Conservation (phyloP, 2,888 invertebrate genomes). For the Machimus atricapillus region DNA sequence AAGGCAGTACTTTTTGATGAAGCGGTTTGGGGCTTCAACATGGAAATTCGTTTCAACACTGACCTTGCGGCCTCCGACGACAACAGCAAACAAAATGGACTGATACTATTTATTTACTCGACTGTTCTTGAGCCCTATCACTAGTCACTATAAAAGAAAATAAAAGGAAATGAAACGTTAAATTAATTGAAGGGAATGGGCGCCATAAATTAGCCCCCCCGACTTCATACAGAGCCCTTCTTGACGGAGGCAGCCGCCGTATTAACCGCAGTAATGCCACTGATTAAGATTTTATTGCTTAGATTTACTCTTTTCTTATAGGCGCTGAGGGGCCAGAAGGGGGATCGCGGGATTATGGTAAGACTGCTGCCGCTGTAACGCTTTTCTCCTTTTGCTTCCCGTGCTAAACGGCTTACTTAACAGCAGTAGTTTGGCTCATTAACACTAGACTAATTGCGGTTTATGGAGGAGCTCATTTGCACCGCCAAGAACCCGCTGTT, state of each 20-base stretch:
- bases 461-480: conserved; percentile 10
- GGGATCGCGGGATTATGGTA: conserved; percentile 78
- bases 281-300: conserved; percentile 45
- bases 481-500: neutral
- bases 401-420: neutral
- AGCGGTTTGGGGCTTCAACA: neutral
- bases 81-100: neutral
- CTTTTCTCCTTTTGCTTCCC: neutral
- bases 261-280: conserved; percentile 37
- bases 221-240: neutral
- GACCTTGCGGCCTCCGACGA: neutral
- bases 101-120: neutral
- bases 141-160: conserved; percentile 14
- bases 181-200: conserved; percentile 45
- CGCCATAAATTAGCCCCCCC: conserved; percentile 45
- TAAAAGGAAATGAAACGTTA: conserved; percentile 46
- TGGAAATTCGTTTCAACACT: neutral
- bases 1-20: neutral
- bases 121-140: neutral
- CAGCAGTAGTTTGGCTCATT: conserved; percentile 15
- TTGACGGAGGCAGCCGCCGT: neutral
- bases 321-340: conserved; percentile 78
- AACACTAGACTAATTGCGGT: conserved; percentile 23
- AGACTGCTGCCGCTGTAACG: conserved; percentile 58
- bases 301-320: conserved; percentile 61